Conservation (phyloP, 2,113 vertebrate species). For the Trematomus loennbergii region DNA sequence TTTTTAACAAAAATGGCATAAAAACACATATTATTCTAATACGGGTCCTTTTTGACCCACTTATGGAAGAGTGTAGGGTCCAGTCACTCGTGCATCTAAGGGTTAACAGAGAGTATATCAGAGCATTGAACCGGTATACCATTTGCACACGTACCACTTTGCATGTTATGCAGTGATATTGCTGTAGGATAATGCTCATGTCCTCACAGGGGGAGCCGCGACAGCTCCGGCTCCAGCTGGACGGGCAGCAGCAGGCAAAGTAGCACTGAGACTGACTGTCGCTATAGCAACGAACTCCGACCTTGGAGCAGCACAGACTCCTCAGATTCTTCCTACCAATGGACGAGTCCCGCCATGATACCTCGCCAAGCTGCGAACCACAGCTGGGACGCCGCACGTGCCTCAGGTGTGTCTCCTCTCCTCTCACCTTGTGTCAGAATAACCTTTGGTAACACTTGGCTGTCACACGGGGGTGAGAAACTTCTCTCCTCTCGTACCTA, state of each 20-base stretch:
- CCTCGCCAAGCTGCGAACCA: slow-evolving; percentile 85
- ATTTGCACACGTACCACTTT: no score
- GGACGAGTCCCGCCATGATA: slow-evolving; percentile 81
- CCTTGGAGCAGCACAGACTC: slow-evolving; percentile 99
- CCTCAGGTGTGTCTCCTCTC: slow-evolving; percentile 43
- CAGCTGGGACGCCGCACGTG: slow-evolving; percentile 76
- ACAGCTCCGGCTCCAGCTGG: slow-evolving; percentile 87
- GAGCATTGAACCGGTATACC: no score
- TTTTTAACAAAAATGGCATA: no score
- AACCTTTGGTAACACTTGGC: slow-evolving; percentile 6
- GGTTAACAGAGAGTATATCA: no score
- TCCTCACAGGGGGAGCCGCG: slow-evolving; percentile 88
- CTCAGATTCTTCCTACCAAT: slow-evolving; percentile 90
- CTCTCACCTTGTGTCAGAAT: not conserved
- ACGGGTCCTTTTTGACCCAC: no score
- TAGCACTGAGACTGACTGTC: slow-evolving; percentile 91
- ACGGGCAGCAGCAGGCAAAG: slow-evolving; percentile 93
- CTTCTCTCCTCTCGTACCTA: slow-evolving; percentile 46
- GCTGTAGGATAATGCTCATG: slow-evolving; percentile 41
- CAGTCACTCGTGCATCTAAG: no score
- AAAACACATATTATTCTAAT: no score
- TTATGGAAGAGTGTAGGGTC: no score
- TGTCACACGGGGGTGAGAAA: slow-evolving; percentile 9
- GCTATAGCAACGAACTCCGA: slow-evolving; percentile 88
- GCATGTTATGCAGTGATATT: slow-evolving; percentile 16